Conservation (phyloP, 2,888 invertebrate genomes). For the Argyresthia albistria region DNA sequence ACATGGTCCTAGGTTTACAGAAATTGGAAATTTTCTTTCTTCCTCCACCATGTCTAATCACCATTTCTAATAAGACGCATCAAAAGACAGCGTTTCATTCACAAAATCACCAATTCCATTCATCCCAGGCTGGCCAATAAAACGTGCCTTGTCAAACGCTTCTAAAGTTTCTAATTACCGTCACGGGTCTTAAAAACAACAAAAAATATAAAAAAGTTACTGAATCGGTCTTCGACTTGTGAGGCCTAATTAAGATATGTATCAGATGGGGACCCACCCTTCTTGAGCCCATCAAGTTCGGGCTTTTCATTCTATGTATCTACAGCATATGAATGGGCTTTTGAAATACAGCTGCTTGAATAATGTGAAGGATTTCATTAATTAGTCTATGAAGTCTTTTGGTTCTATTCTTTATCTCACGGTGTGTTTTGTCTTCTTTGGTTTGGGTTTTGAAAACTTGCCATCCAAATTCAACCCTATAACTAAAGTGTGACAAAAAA, state of each 20-base stretch:
- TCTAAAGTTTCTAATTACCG: conserved; percentile 2
- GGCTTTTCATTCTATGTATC: conserved; percentile 1
- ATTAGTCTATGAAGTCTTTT: no score
- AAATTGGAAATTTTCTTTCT: no score
- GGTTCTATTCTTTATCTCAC: no score
- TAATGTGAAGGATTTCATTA: no score
- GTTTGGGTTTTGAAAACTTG: no score
- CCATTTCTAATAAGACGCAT: neutral
- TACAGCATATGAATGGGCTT: neutral
- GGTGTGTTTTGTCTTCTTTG: no score
- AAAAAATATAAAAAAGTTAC: conserved; percentile 19
- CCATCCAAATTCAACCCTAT: no score
- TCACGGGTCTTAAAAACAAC: conserved; percentile 37
- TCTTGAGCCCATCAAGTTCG: conserved; percentile 30
- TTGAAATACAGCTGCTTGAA: conserved; percentile 6
- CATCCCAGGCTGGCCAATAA: neutral
- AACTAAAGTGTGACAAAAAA: no score
- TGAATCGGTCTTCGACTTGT: conserved; percentile 42
- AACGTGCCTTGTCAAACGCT: neutral
- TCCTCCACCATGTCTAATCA: no score
- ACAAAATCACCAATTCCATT: neutral
- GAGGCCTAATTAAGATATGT: conserved; percentile 72
- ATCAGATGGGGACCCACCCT: conserved; percentile 54
- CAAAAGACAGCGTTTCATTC: neutral
- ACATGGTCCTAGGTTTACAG: no score